A percentile compares a stretch with the other conserved stretches of the same genome.
These are phyloP conservation scores for Plebejus melissa DNA, from an alignment of 2,888 invertebrate species.

Conservation along the genomic window DNA sequence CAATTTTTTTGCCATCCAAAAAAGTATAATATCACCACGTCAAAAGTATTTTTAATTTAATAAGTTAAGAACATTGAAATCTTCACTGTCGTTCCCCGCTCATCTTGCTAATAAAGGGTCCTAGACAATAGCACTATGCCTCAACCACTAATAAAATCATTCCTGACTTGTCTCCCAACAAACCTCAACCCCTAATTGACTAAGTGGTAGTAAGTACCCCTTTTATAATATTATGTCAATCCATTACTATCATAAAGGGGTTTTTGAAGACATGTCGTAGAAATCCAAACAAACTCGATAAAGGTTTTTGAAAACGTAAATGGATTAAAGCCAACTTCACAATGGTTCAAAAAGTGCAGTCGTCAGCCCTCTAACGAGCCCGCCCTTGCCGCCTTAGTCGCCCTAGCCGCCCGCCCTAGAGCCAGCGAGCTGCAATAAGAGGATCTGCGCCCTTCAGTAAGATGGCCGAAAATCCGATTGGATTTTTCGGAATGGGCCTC, in stretches of 20 bases:
- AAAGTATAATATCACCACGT: no score
- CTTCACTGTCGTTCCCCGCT: no score
- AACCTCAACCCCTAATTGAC: background rate
- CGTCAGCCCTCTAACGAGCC: conserved; percentile 66
- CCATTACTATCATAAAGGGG: conserved; percentile 12
- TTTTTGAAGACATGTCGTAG: background rate
- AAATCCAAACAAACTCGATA: conserved; percentile 11
- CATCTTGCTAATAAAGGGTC: no score
- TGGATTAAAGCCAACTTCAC: conserved; percentile 35
- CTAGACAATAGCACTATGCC: no score
- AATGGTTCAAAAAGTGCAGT: conserved; percentile 62
- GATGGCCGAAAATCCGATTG: conserved; percentile 21
- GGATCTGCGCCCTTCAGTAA: conserved; percentile 65
- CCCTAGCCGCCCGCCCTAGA: conserved; percentile 44
- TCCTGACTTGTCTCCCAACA: conserved; percentile 20
- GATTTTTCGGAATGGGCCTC: background rate
- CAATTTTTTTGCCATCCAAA: no score
- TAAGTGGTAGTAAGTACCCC: background rate
- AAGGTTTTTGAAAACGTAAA: conserved; percentile 29
- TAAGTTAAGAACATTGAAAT: no score
- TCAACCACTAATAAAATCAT: background rate
- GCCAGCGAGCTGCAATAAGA: conserved; percentile 75
- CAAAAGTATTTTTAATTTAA: no score
- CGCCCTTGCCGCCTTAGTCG: conserved; percentile 65
- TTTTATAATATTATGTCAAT: conserved; percentile 13